phyloP scores from a whole-genome alignment of 1,140 invertebrate genomes.

The Delia radicum region DNA sequence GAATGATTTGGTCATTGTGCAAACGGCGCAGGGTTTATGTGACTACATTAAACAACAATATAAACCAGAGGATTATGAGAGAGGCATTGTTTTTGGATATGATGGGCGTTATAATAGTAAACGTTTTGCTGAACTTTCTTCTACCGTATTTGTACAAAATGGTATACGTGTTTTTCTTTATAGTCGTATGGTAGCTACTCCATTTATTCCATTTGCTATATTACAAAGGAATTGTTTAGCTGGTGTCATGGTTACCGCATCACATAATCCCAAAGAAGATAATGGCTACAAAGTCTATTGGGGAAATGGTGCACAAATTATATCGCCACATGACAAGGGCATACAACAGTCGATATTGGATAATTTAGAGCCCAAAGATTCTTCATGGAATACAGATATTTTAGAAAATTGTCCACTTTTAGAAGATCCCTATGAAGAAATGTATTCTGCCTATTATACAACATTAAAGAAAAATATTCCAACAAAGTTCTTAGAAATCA shows the following conservation, averaged over 20 bases:
- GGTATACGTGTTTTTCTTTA: conserved; percentile 84
- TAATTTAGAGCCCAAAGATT: conserved; percentile 64
- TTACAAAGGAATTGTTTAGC: conserved; percentile 68
- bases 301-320: conserved; percentile 94
- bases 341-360: conserved; percentile 81
- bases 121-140: conserved; percentile 86
- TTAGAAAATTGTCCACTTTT: conserved; percentile 49
- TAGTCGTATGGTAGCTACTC: conserved; percentile 83
- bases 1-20: conserved; percentile 97
- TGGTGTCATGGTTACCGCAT: conserved; percentile 96
- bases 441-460: conserved; percentile 50
- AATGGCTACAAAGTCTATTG: conserved; percentile 99
- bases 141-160: conserved; percentile 76
- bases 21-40: conserved; percentile 91
- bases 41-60: conserved; percentile 70
- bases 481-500: conserved; percentile 18
- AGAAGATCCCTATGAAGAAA: conserved; percentile 59
- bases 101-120: conserved; percentile 94
- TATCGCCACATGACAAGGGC: conserved; percentile 84
- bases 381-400: conserved; percentile 34
- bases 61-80: conserved; percentile 57
- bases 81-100: conserved; percentile 88
- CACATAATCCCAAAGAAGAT: conserved; percentile 98
- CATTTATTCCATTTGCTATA: conserved; percentile 87
- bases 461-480: conserved; percentile 31